Percentiles rank a stretch among this genome's conserved stretches.
Conservation (phyloP, 2,797 vertebrate species). For the Sphenodon punctatus region DNA sequence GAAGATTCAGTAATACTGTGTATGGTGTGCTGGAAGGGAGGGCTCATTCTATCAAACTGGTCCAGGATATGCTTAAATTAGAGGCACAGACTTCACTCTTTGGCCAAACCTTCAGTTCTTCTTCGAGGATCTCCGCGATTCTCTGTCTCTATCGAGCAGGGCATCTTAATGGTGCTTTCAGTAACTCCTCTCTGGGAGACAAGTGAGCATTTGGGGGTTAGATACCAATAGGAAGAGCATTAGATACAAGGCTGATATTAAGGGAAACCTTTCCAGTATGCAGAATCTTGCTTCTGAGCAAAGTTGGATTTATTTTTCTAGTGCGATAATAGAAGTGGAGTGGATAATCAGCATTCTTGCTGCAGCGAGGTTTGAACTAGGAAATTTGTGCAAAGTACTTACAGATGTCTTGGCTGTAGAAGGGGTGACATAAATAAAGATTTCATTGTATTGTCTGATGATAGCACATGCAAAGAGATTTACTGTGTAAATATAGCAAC, state of each 20-base stretch:
- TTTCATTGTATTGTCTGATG: slow-evolving; percentile 22
- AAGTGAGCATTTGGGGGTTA: slow-evolving; percentile 9
- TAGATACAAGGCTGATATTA: not conserved
- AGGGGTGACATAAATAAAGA: slow-evolving; percentile 52
- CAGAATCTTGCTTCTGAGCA: not conserved
- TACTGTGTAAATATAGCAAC: slow-evolving; percentile 55
- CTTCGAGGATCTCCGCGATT: no score
- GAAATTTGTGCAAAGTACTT: slow-evolving; percentile 57
- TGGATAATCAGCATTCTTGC: slow-evolving; percentile 54
- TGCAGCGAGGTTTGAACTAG: slow-evolving; percentile 39
- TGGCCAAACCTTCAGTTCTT: slow-evolving; percentile 9
- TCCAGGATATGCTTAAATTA: not conserved
- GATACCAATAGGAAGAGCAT: not conserved
- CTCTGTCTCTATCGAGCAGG: not conserved
- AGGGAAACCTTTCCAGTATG: slow-evolving; percentile 21
- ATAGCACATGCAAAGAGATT: slow-evolving; percentile 41
- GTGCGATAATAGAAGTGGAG: slow-evolving; percentile 41
- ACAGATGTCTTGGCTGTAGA: slow-evolving; percentile 47
- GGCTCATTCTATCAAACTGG: not conserved
- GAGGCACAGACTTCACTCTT: not conserved
- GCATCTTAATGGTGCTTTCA: slow-evolving; percentile 21
- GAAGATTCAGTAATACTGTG: not conserved
- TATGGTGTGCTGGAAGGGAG: not conserved
- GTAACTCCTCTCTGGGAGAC: slow-evolving; percentile 15
- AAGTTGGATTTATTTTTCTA: slow-evolving; percentile 41